A percentile compares a stretch with the other conserved stretches of the same genome.
Conservation (phyloP, 2,888 invertebrate species). For the Orthonevra nobilis region DNA sequence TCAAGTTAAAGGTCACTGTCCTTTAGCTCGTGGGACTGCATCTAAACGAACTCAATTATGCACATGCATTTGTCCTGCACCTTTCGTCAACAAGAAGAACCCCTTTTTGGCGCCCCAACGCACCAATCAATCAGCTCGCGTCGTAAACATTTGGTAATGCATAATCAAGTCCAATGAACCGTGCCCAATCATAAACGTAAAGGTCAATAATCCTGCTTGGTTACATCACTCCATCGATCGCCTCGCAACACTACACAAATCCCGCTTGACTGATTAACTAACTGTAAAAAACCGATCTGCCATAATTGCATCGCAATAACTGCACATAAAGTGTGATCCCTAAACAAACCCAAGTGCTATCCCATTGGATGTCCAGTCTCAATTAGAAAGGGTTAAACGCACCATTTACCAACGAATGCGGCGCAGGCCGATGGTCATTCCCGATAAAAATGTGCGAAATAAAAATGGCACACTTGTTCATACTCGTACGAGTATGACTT, state of each 20-base stretch:
- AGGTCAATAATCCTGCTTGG: slow-evolving; percentile 64
- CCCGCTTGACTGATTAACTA: slow-evolving; percentile 60
- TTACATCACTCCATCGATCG: slow-evolving; percentile 37
- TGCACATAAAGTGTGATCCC: too few relatives aligned
- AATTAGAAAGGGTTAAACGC: slow-evolving; percentile 26
- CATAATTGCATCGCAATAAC: slow-evolving; percentile 66
- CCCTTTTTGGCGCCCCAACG: slow-evolving; percentile 35
- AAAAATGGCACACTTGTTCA: too few relatives aligned
- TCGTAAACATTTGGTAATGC: slow-evolving; percentile 39
- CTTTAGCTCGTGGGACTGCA: too few relatives aligned
- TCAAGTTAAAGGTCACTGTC: too few relatives aligned
- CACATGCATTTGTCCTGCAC: too few relatives aligned
- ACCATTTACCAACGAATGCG: neutral
- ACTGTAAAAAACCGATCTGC: slow-evolving; percentile 63
- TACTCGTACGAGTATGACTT: slow-evolving; percentile 41
- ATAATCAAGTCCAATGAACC: slow-evolving; percentile 45
- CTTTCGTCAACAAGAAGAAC: too few relatives aligned
- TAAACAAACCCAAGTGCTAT: too few relatives aligned
- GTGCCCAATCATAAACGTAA: slow-evolving; percentile 46
- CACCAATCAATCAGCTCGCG: slow-evolving; percentile 49
- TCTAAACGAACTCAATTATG: too few relatives aligned
- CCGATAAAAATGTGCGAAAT: slow-evolving; percentile 59
- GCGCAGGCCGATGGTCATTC: slow-evolving; percentile 20
- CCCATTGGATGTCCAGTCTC: slow-evolving; percentile 1
- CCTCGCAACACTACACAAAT: slow-evolving; percentile 24